A percentile compares a stretch with the other conserved stretches of the same genome.
phyloP scores from a whole-genome alignment of 2,888 invertebrate species.

The Chaitophorus viminalis region DNA sequence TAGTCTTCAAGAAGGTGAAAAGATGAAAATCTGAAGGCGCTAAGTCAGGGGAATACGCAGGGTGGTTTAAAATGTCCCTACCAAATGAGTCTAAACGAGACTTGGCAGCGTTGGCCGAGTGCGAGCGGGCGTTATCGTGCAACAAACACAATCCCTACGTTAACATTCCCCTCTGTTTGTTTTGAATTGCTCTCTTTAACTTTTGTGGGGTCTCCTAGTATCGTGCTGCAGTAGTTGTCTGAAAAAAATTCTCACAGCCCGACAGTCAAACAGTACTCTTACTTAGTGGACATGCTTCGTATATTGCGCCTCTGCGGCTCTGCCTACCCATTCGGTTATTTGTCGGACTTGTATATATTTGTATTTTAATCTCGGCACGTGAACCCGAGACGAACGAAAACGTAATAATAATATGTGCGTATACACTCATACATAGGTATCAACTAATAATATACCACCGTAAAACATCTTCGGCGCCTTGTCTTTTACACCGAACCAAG shows the following conservation, averaged over 20 bases:
- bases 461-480: no score
- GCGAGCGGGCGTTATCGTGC: neutral
- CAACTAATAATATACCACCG: no score
- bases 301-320: no score
- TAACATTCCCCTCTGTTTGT: neutral
- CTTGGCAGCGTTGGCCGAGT: neutral
- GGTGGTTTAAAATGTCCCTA: neutral
- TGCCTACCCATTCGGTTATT: no score
- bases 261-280: constrained; percentile 18
- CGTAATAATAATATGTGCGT: no score
- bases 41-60: neutral
- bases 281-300: neutral
- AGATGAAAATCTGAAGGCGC: constrained; percentile 17
- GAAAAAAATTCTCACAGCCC: constrained; percentile 14
- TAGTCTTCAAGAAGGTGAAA: constrained; percentile 19
- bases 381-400: no score
- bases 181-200: neutral
- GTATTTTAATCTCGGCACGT: no score
- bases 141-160: neutral
- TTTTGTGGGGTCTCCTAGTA: neutral
- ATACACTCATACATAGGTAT: no score
- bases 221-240: neutral
- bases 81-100: neutral
- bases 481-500: no score
- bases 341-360: no score